phyloP scores from a whole-genome alignment of 2,797 vertebrate species.

The Dicrostonyx torquatus region DNA sequence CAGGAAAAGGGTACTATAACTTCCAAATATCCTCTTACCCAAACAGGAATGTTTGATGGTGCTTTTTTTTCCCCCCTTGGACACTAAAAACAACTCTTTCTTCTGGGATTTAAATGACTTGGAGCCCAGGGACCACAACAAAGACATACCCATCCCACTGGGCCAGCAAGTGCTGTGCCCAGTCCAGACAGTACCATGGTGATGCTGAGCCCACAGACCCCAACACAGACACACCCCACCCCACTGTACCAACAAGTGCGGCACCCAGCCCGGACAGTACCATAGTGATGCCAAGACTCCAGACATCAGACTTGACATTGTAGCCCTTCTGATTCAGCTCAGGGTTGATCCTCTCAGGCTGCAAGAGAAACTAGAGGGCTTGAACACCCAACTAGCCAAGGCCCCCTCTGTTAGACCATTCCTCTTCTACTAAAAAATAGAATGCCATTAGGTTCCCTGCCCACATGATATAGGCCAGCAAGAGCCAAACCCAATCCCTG shows the following conservation, averaged over 20 bases:
- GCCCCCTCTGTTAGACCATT: background rate
- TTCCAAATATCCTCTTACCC: background rate
- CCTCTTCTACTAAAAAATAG: background rate
- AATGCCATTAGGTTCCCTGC: background rate
- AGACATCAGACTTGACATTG: slow-evolving; percentile 89
- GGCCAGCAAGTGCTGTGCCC: background rate
- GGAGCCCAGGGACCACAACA: background rate
- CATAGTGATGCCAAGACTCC: slow-evolving; percentile 90
- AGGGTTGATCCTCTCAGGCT: slow-evolving; percentile 90
- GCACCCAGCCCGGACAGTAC: slow-evolving; percentile 67
- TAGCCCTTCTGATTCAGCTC: slow-evolving; percentile 90
- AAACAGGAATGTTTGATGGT: background rate
- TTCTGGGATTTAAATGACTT: background rate
- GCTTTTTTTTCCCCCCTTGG: background rate
- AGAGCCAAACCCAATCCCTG: background rate
- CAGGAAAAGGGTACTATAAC: background rate
- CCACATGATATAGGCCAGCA: background rate
- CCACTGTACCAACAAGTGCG: background rate
- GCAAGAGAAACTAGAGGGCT: slow-evolving; percentile 40
- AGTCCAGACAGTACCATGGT: slow-evolving; percentile 84
- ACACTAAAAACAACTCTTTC: background rate
- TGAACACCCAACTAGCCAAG: background rate
- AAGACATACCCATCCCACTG: background rate
- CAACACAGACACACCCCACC: background rate
- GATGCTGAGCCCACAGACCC: slow-evolving; percentile 70